Evolutionary conservation across 2,888 invertebrate genomes (phyloP).

Genomic region (Leptura quadrifasciata): DNA sequence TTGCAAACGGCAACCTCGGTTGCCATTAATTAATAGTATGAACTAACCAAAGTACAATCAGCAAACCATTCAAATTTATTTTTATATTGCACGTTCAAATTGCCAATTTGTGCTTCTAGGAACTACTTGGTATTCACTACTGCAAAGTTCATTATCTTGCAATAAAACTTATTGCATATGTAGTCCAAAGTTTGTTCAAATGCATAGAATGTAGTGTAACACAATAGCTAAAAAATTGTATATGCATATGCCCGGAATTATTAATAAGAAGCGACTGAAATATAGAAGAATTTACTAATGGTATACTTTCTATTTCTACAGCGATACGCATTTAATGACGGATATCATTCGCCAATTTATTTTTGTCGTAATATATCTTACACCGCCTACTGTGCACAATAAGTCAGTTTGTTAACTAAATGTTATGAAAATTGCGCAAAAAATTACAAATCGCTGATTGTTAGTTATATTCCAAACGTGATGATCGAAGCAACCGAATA

Average conservation of each 20-base stretch:
- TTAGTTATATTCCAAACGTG: no score
- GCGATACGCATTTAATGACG: not conserved
- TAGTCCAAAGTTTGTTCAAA: conserved; percentile 18
- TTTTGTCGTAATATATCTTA: not conserved
- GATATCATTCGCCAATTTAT: not conserved
- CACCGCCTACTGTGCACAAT: not conserved
- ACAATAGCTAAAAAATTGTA: not conserved
- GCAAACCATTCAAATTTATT: not conserved
- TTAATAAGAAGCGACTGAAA: not conserved
- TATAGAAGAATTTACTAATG: not conserved
- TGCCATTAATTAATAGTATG: no score
- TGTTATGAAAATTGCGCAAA: not conserved
- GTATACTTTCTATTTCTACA: conserved; percentile 18
- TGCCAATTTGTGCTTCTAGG: conserved; percentile 1
- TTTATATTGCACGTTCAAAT: not conserved
- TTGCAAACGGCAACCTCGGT: no score
- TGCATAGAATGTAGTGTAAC: not conserved
- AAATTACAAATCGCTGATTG: no score
- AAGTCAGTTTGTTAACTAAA: not conserved
- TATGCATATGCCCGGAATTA: conserved; percentile 11
- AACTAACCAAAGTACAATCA: no score
- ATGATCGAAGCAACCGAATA: no score
- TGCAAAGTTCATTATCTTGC: conserved; percentile 15
- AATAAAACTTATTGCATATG: not conserved
- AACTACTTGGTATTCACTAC: conserved; percentile 4